Evolutionary conservation across 2,797 vertebrate species (phyloP), one percentile per base, ranked within the genome.

Genomic region (Thunnus albacares): DNA sequence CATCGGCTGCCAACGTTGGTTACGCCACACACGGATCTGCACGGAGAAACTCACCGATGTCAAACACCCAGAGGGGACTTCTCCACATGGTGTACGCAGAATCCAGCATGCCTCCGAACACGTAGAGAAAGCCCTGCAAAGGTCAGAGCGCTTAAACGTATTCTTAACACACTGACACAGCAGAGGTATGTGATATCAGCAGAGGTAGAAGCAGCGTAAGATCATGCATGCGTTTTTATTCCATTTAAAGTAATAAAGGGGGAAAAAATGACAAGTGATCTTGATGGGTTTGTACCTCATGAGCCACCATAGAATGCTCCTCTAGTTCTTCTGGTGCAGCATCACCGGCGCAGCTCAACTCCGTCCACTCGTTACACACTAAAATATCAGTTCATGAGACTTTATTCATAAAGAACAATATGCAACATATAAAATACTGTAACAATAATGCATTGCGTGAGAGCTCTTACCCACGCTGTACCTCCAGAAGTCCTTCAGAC

Each of bases 91-190:
- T 94, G 86, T 96, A 97, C 5, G 94, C 93, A 63, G 95, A 97
- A 84, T 97, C 96, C 91, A 96, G 74, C 94, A 96, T 90, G 26
- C 97, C 97, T 69, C 97, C 97, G 68, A 97, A 97, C 81, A 97
- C 90, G 12, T 92, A 97, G 11, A 97, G 89, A 61, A 93, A 87
- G 7, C 93, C 95, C 97, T 97, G 90, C 7, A 53, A 91, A 58
- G 26, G 15, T 58, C 24, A 69, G 0, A 66, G 66, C 26, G 10
- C 7, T 71, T 66, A 18, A 35, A 45, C 6, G n/a, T 8, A 8
- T 28, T 52, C 5, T 47, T 7, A 2, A 41, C 28, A 45, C 12
- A 28, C 24, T 45, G 22, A 8, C 15, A 43, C 24, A 10, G 5
- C 0, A 38, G 35, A 33, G 20, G 5, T 30, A 30, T 15, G 4